Percentiles rank a stretch among this genome's conserved stretches.
phyloP scores from a whole-genome alignment of 2,888 invertebrate genomes.

The Sinotaia quadrata region DNA sequence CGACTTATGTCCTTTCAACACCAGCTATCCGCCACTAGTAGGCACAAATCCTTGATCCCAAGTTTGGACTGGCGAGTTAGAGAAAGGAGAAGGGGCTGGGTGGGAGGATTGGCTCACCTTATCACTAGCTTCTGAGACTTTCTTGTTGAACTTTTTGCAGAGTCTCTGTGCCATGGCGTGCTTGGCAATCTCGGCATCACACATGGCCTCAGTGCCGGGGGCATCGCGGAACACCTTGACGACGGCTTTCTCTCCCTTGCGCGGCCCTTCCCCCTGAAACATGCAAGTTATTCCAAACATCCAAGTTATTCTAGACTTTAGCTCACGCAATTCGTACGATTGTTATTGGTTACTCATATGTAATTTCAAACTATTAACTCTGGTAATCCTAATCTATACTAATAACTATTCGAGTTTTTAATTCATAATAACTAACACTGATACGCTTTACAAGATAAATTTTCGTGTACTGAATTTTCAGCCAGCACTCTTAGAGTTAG shows the following conservation, averaged over 20 bases:
- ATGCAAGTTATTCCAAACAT: too few species aligned
- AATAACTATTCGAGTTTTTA: too few species aligned
- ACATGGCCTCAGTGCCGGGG: constrained; percentile 34
- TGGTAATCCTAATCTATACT: too few species aligned
- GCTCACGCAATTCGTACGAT: too few species aligned
- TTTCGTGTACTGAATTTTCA: too few species aligned
- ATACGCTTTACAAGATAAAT: too few species aligned
- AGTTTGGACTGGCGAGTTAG: neutral
- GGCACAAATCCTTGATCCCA: neutral
- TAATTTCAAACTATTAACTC: too few species aligned
- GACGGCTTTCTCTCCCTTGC: constrained; percentile 39
- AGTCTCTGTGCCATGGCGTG: constrained; percentile 32
- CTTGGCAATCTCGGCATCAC: constrained; percentile 36
- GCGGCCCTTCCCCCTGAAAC: constrained; percentile 38
- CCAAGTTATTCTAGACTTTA: too few species aligned
- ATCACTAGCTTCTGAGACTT: constrained; percentile 24
- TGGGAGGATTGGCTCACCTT: constrained; percentile 3
- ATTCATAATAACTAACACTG: too few species aligned
- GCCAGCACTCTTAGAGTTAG: too few species aligned
- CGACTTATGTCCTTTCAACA: neutral
- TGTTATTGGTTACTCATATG: too few species aligned
- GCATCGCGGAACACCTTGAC: constrained; percentile 40
- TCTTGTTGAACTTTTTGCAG: constrained; percentile 35
- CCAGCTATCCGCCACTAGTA: neutral
- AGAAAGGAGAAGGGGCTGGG: neutral